A percentile compares a stretch with the other conserved stretches of the same genome.
Conservation (phyloP, 2,888 invertebrate species). For the Chirona hameri region DNA sequence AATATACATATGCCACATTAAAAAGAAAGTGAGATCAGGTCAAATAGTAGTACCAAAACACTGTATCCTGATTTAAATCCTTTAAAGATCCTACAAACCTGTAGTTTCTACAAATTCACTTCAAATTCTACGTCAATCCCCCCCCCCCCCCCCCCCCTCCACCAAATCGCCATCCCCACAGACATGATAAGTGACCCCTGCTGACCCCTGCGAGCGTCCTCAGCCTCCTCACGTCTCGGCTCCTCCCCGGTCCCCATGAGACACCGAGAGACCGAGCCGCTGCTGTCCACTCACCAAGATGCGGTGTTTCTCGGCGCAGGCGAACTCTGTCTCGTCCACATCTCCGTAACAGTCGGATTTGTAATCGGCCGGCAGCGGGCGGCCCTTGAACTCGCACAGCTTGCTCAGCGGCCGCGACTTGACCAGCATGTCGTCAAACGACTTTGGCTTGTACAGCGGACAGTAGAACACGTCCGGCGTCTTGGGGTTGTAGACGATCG, state of each 20-base stretch:
- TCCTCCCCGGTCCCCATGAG: background rate
- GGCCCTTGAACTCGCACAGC: conserved; percentile 69
- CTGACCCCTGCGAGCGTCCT: too few species aligned
- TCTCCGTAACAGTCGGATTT: conserved; percentile 76
- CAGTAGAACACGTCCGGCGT: conserved; percentile 68
- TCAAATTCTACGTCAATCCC: too few species aligned
- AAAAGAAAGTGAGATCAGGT: too few species aligned
- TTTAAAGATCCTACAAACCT: too few species aligned
- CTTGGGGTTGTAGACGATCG: conserved; percentile 72
- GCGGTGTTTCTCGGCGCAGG: conserved; percentile 66
- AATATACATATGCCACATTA: too few species aligned
- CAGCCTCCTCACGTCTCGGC: background rate
- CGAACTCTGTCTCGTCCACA: conserved; percentile 72
- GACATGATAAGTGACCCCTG: too few species aligned
- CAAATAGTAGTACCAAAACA: too few species aligned
- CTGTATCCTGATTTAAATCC: too few species aligned
- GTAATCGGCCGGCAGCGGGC: conserved; percentile 63
- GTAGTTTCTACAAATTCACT: too few species aligned
- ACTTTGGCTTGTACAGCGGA: conserved; percentile 73
- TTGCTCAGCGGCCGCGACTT: conserved; percentile 56
- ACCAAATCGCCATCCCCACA: too few species aligned
- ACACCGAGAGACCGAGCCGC: too few species aligned
- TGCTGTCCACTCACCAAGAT: conserved; percentile 37
- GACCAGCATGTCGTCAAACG: conserved; percentile 68
- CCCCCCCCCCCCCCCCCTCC: too few species aligned